Conservation (phyloP, 2,797 vertebrate genomes). For the Antennarius maculatus region DNA sequence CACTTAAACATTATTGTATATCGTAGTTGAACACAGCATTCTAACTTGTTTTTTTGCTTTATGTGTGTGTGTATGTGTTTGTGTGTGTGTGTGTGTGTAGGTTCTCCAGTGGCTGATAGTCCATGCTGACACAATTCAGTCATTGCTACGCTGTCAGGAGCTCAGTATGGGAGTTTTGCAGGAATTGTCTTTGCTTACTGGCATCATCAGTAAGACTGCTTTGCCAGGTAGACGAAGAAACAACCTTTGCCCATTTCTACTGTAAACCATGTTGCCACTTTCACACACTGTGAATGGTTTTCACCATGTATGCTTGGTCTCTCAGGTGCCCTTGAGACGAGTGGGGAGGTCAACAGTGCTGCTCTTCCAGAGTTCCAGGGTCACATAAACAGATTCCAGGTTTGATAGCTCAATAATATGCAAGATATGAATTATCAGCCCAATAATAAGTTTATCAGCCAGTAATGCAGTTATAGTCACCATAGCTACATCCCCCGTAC, state of each 20-base stretch:
- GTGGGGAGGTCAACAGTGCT: constrained; percentile 86
- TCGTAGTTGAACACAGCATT: background rate
- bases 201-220: constrained; percentile 97
- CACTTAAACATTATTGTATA: background rate
- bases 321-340: constrained; percentile 88
- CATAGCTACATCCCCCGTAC: no score
- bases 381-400: constrained; percentile 95
- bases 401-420: constrained; percentile 49
- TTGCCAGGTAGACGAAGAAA: constrained; percentile 85
- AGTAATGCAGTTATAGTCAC: no score
- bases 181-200: constrained; percentile 92
- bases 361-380: constrained; percentile 92
- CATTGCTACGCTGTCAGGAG: constrained; percentile 91
- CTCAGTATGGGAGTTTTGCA: constrained; percentile 89
- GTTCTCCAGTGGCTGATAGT: constrained; percentile 96
- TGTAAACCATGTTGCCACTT: background rate
- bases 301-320: constrained; percentile 32
- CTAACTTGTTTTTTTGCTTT: background rate
- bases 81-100: constrained; percentile 66
- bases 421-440: background rate
- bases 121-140: constrained; percentile 94
- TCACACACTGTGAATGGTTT: background rate
- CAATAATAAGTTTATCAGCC: no score
- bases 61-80: constrained; percentile 20
- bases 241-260: background rate